Percentiles rank a stretch among this genome's conserved stretches.
These are phyloP conservation scores for Pachypanchax playfairii DNA, from an alignment of 2,113 vertebrate species.

Conservation along the genomic window DNA sequence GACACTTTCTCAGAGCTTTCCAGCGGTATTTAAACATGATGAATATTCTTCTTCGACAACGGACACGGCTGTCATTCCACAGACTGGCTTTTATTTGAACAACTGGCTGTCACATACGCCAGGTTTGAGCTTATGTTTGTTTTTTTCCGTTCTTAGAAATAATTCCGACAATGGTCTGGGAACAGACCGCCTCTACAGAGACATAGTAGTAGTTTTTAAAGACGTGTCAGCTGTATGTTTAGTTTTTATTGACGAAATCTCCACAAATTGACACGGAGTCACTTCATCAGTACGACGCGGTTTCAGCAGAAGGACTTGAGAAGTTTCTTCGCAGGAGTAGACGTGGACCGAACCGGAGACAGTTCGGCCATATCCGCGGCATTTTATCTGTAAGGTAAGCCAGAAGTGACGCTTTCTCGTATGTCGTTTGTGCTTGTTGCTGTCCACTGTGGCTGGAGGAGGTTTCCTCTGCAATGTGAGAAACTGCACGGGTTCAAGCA, in stretches of 20 bases:
- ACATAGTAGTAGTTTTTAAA: slow-evolving; percentile 46
- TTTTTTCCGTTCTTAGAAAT: slow-evolving; percentile 52
- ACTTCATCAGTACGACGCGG: slow-evolving; percentile 46
- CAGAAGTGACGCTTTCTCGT: slow-evolving; percentile 11
- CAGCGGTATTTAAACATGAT: slow-evolving; percentile 49
- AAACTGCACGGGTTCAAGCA: slow-evolving; percentile 52
- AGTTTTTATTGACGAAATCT: slow-evolving; percentile 29
- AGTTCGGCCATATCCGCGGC: slow-evolving; percentile 60
- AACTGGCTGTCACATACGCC: slow-evolving; percentile 40
- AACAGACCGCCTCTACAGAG: slow-evolving; percentile 64
- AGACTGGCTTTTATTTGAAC: slow-evolving; percentile 36
- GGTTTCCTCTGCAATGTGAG: slow-evolving; percentile 4
- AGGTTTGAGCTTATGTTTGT: slow-evolving; percentile 29
- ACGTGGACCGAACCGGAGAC: slow-evolving; percentile 47
- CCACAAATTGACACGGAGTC: slow-evolving; percentile 50
- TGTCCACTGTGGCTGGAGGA: slow-evolving; percentile 24
- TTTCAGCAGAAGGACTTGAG: slow-evolving; percentile 54
- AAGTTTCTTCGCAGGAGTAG: slow-evolving; percentile 71
- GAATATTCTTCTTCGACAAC: slow-evolving; percentile 44
- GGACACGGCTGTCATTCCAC: slow-evolving; percentile 49
- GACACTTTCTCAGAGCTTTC: slow-evolving; percentile 69
- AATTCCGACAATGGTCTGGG: slow-evolving; percentile 72
- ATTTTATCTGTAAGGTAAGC: slow-evolving; percentile 76
- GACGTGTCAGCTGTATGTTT: slow-evolving; percentile 38
- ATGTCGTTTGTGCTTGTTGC: slow-evolving; percentile 21